Evolutionary conservation across 2,113 vertebrate genomes (phyloP), one percentile per base, ranked within the genome.

Genomic region (Calidris pygmaea): DNA sequence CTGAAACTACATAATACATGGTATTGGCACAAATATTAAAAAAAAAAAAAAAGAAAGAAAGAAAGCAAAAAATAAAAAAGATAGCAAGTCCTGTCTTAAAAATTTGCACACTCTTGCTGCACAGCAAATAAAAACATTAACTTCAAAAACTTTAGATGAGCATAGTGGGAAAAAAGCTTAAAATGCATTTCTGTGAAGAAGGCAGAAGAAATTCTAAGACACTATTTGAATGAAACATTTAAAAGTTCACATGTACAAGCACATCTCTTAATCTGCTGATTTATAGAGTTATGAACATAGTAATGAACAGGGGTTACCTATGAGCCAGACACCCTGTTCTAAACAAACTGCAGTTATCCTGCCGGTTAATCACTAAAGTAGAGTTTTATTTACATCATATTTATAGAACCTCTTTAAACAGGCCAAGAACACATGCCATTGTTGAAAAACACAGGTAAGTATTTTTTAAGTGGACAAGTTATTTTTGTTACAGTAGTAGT

Each of bases 11-110:
- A 47, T 20, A 71, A 87, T 17, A 67, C 12, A 41, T 3, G 30
- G 12, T 52, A 52, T 53, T 55, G 48, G 34, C 21, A 56, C 23
- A 82, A 87, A 76, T 47, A 77, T 3, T 23, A 22, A n/a, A 23
- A 34, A 19, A 21, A 59, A 59, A 23, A n/a, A 22, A 22, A 48
- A 11, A 22, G 18, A 21, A 45, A 17, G 18, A 45, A 18, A 80
- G 47, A 73, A 34, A 27, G 39, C n/a, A n/a, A n/a, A n/a, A n/a
- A n/a, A n/a, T 3, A 8, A 30, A 7, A 41, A 48, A 0, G 1
- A 7, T 4, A 60, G 10, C 16, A 41, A 74, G 20, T 39, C n/a
- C 63, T 71, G 19, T 19, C 59, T 50, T n/a, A 50, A 86, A 91
- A 30, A 6, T 89, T 34, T 26, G 9, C 73, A 56, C 30, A 7